Evolutionary conservation across 2,888 invertebrate genomes (phyloP).

Genomic region (Hemithea aestivaria): DNA sequence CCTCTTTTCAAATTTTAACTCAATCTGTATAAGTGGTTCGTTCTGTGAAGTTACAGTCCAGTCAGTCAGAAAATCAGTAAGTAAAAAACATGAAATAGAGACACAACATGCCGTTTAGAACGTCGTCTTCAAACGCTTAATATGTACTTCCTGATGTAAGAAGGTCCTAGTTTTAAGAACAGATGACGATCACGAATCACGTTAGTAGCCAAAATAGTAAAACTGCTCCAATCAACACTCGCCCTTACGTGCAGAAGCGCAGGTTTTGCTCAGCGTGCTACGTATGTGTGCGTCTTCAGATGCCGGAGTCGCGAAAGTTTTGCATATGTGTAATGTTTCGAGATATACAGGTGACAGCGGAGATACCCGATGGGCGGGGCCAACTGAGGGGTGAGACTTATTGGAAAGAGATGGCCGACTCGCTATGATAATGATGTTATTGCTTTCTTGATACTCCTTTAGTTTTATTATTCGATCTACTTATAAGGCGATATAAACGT

Average conservation of each 20-base stretch:
- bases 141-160: too few relatives aligned
- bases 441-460: constrained; percentile 77
- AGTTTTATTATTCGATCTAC: constrained; percentile 78
- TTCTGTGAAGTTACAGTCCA: too few relatives aligned
- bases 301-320: constrained; percentile 69
- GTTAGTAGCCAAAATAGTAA: too few relatives aligned
- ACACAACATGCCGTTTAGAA: too few relatives aligned
- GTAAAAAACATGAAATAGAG: too few relatives aligned
- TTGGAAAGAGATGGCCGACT: constrained; percentile 77
- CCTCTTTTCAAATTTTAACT: too few relatives aligned
- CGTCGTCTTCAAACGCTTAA: too few relatives aligned
- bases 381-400: constrained; percentile 71
- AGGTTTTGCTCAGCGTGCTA: constrained; percentile 18
- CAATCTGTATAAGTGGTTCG: too few relatives aligned
- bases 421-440: constrained; percentile 79
- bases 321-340: constrained; percentile 80
- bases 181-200: too few relatives aligned
- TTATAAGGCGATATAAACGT: constrained; percentile 77
- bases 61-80: too few relatives aligned
- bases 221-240: too few relatives aligned
- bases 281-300: constrained; percentile 38
- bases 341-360: constrained; percentile 78
- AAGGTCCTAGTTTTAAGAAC: too few relatives aligned
- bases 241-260: constrained; percentile 18
- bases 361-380: constrained; percentile 75